A percentile compares a stretch with the other conserved stretches of the same genome.
phyloP scores from a whole-genome alignment of 1,140 invertebrate genomes.

The Homarus americanus region DNA sequence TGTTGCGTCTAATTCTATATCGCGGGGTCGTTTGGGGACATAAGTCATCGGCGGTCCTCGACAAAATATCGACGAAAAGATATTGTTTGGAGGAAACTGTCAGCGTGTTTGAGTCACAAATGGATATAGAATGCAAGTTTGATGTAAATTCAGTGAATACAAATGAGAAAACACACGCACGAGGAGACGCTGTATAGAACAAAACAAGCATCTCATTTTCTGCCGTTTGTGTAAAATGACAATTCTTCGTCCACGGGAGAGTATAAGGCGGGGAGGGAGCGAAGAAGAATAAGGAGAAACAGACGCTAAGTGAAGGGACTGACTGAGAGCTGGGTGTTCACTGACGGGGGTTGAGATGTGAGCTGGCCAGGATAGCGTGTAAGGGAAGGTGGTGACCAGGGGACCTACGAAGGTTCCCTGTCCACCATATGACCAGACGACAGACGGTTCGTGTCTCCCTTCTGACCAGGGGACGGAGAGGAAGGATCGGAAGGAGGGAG shows the following conservation, averaged over 20 bases:
- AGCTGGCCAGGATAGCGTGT: no score
- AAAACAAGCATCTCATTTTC: neutral
- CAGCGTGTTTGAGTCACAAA: neutral
- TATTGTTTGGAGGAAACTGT: neutral
- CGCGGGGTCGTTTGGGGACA: neutral
- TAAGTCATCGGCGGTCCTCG: neutral
- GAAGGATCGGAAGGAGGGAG: neutral
- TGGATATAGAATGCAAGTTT: neutral
- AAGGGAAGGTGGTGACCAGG: no score
- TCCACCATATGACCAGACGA: no score
- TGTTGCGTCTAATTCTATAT: neutral
- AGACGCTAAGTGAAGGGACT: no score
- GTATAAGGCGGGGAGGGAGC: neutral
- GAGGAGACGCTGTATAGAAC: neutral
- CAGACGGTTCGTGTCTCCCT: no score
- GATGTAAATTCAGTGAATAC: conserved; percentile 18
- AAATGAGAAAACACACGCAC: neutral
- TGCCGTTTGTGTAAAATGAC: neutral
- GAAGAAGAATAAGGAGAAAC: neutral
- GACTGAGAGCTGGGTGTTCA: no score
- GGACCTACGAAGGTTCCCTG: no score
- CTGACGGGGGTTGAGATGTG: no score
- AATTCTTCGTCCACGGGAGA: neutral
- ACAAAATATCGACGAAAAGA: neutral
- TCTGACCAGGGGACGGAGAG: neutral